Evolutionary conservation across 2,888 invertebrate genomes (phyloP).

Genomic region (Allolobophora icterica): DNA sequence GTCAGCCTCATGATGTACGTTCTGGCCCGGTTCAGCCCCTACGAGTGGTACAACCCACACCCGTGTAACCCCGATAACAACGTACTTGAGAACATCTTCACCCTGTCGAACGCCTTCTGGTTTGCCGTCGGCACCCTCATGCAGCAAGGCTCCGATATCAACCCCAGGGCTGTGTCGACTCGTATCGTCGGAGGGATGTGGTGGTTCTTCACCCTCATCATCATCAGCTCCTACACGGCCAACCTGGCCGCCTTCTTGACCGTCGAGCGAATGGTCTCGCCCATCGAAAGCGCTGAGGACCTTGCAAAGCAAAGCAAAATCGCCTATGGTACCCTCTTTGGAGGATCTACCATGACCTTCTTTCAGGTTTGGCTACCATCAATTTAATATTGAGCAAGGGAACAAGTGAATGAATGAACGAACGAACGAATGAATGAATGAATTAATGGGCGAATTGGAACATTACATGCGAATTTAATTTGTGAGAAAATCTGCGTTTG

Average conservation of each 20-base stretch:
- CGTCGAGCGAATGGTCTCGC: slow-evolving; percentile 67
- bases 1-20: slow-evolving; percentile 83
- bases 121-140: slow-evolving; percentile 95
- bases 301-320: slow-evolving; percentile 94
- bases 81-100: slow-evolving; percentile 90
- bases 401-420: neutral
- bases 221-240: slow-evolving; percentile 66
- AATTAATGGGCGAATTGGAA: neutral
- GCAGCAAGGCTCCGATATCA: slow-evolving; percentile 74
- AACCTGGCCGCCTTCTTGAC: slow-evolving; percentile 66
- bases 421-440: neutral
- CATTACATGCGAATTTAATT: too few relatives aligned
- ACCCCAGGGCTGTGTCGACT: slow-evolving; percentile 62
- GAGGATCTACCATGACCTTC: slow-evolving; percentile 92
- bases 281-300: slow-evolving; percentile 94
- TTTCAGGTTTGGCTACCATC: slow-evolving; percentile 75
- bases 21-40: slow-evolving; percentile 80
- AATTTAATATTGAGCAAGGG: too few relatives aligned
- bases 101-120: slow-evolving; percentile 84
- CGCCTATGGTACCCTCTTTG: slow-evolving; percentile 88
- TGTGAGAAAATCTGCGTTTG: too few relatives aligned
- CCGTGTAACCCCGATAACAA: slow-evolving; percentile 79
- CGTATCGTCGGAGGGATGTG: slow-evolving; percentile 66
- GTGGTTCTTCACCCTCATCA: slow-evolving; percentile 66
- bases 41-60: slow-evolving; percentile 83